Evolutionary conservation across 2,113 vertebrate species (phyloP).

Genomic region (Gallinago paraguaiae): DNA sequence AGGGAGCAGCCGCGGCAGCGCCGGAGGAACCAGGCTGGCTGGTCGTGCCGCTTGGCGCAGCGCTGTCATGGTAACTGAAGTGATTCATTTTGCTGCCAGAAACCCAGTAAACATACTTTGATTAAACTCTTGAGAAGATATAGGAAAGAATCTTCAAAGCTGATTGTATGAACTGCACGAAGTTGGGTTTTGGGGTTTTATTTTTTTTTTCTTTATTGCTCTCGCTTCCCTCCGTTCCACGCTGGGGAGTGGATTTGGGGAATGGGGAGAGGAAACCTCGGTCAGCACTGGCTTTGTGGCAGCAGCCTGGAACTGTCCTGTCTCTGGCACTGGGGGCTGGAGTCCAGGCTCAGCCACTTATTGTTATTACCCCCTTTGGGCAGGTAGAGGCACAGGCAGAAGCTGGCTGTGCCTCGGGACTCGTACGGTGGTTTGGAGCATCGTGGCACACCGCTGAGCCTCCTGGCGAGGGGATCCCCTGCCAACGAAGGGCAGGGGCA

Average conservation of each 20-base stretch:
- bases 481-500: too few species aligned
- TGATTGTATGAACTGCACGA: neutral
- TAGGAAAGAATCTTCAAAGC: neutral
- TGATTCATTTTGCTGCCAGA: neutral
- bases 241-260: neutral
- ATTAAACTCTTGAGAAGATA: constrained; percentile 49
- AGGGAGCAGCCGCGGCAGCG: neutral
- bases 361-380: neutral
- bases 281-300: accelerated
- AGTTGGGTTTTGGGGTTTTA: neutral
- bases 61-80: constrained; percentile 53
- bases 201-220: neutral
- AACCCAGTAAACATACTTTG: neutral
- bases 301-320: neutral
- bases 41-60: neutral
- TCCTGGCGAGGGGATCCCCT: neutral
- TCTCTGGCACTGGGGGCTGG: neutral
- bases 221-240: neutral
- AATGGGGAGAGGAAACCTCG: neutral
- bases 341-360: accelerated
- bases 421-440: accelerated
- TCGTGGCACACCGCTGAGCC: accelerated
- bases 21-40: neutral
- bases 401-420: accelerated
- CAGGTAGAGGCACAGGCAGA: neutral